Evolutionary conservation across 2,888 invertebrate genomes (phyloP).

Genomic region (Monochamus alternatus): DNA sequence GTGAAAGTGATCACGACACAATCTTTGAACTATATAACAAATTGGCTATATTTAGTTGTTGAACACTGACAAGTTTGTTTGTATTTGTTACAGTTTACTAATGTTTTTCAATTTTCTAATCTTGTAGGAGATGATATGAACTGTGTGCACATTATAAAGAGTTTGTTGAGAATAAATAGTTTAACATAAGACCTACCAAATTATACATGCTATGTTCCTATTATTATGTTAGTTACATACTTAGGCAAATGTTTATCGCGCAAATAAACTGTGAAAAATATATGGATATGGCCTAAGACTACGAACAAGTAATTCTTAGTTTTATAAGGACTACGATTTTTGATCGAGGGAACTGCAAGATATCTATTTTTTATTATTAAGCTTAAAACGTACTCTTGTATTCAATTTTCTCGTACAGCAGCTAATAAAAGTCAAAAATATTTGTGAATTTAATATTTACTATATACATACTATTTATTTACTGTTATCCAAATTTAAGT

Average conservation of each 20-base stretch:
- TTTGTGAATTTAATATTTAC: no score
- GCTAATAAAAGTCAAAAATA: no score
- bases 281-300: conserved; percentile 22
- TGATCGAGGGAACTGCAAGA: background rate
- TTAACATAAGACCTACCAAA: conserved; percentile 61
- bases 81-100: conserved; percentile 64
- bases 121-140: conserved; percentile 60
- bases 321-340: conserved; percentile 4
- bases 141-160: conserved; percentile 62
- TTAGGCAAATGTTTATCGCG: conserved; percentile 33
- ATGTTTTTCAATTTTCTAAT: conserved; percentile 66
- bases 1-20: conserved; percentile 50
- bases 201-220: conserved; percentile 51
- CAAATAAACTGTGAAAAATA: conserved; percentile 36
- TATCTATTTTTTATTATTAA: background rate
- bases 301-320: conserved; percentile 6
- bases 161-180: conserved; percentile 67
- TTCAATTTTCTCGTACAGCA: background rate
- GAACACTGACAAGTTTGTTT: conserved; percentile 64
- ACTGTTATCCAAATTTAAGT: no score
- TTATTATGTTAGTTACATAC: conserved; percentile 22
- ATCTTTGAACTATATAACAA: conserved; percentile 65
- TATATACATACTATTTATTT: no score
- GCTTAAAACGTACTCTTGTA: background rate
- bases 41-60: conserved; percentile 65